Conservation (phyloP, 2,888 invertebrate species). For the Notodonta ziczac region DNA sequence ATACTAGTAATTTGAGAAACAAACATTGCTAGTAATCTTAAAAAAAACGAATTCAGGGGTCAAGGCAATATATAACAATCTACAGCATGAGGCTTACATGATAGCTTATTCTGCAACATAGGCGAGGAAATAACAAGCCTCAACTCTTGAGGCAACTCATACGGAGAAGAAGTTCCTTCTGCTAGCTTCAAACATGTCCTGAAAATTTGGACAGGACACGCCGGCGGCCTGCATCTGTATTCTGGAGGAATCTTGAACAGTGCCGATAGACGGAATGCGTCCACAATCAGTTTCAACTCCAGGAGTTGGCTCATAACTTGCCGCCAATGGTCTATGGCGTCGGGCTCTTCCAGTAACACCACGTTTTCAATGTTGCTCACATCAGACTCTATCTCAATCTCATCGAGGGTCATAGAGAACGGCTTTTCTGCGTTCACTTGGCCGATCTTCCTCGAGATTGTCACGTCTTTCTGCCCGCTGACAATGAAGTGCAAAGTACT, state of each 20-base stretch:
- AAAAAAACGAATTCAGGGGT: too few relatives aligned
- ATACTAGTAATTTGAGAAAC: too few relatives aligned
- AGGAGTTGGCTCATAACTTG: constrained; percentile 81
- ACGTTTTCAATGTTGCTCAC: constrained; percentile 73
- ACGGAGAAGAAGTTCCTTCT: constrained; percentile 85
- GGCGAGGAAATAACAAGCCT: constrained; percentile 82
- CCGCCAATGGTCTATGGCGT: constrained; percentile 72
- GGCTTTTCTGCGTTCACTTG: constrained; percentile 59
- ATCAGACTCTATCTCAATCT: constrained; percentile 77
- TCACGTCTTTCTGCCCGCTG: constrained; percentile 66
- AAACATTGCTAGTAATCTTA: too few relatives aligned
- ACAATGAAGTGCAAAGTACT: constrained; percentile 68
- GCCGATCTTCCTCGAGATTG: constrained; percentile 60
- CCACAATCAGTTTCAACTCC: constrained; percentile 83
- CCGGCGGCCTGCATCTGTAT: constrained; percentile 61
- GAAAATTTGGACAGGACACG: constrained; percentile 83
- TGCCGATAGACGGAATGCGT: constrained; percentile 85
- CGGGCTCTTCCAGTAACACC: constrained; percentile 65
- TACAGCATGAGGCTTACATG: constrained; percentile 45
- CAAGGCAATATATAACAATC: not conserved
- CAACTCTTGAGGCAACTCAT: constrained; percentile 87
- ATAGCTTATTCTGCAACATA: constrained; percentile 63
- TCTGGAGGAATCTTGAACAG: constrained; percentile 80
- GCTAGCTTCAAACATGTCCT: constrained; percentile 86
- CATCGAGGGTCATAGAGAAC: constrained; percentile 66